These are phyloP conservation scores for Machimus atricapillus DNA, from an alignment of 2,888 invertebrate genomes.

Conservation along the genomic window DNA sequence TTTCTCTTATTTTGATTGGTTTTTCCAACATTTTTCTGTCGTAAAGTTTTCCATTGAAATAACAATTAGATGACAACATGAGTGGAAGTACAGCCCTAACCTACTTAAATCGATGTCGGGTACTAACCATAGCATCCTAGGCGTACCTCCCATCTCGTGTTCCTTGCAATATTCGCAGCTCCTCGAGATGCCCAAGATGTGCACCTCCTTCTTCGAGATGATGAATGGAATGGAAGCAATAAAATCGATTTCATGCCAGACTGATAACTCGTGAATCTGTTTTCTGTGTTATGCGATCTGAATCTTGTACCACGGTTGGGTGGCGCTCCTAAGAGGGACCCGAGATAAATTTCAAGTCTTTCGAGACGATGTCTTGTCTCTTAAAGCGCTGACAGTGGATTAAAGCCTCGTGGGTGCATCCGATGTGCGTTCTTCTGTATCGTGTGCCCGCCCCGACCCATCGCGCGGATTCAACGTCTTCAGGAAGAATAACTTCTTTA, in stretches of 20 bases:
- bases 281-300: constrained; percentile 22
- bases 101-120: background rate
- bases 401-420: background rate
- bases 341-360: background rate
- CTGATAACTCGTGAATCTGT: constrained; percentile 31
- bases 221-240: constrained; percentile 36
- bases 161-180: background rate
- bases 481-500: background rate
- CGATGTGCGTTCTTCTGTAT: background rate
- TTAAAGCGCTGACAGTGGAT: background rate
- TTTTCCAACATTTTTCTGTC: background rate
- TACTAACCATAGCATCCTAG: background rate
- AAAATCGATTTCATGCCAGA: constrained; percentile 42
- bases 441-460: background rate
- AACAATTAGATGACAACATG: background rate
- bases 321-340: background rate
- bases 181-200: background rate
- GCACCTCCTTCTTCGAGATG: constrained; percentile 8
- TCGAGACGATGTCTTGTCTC: background rate
- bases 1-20: no score
- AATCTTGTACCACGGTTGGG: constrained; percentile 27
- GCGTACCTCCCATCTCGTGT: background rate
- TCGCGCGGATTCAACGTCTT: background rate
- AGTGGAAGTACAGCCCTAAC: background rate
- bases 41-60: background rate